Evolutionary conservation across 2,888 invertebrate genomes (phyloP), one percentile per base, ranked within the genome.

Genomic region (Aquatica leii): DNA sequence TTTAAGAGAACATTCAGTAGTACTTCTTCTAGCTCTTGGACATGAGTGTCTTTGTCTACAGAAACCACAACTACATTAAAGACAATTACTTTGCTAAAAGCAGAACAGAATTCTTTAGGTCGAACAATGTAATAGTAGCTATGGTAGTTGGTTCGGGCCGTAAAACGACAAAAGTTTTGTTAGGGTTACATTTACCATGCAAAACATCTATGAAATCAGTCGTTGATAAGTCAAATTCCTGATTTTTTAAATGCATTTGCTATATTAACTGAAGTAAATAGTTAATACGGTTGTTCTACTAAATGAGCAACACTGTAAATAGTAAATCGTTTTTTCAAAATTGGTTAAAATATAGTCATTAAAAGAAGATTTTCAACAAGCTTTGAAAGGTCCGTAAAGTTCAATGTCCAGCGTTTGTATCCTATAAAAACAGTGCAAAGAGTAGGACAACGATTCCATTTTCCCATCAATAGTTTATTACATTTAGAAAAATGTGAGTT

Each of bases 381-480:
- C 37, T 37, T 37, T 37, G 37, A 37, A 37, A 37, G 11, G 37
- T 37, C n/a, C n/a, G n/a, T n/a, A n/a, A n/a, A n/a, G 5, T 9
- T 9, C 31, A 31, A 31, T 31, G 31, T 31, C 31, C 31, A 31
- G 31, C 31, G 31, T 4, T 31, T 31, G 31, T 9, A 78, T 58
- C 35, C 74, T 54, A 66, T 71, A 71, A 31, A 61, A 66, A 12
- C 51, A 67, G 58, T 73, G 31, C 31, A 9, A 9, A 31, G 31
- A 31, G 31, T 6, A 31, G 31, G 62, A 59, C 11, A 31, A 31
- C 31, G 31, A 31, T 31, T 31, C 31, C 31, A 31, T 31, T 31
- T 31, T 31, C 5, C 31, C 31, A 6, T 4, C 9, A 31, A 31
- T 31, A 31, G 31, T 31, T 6, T 31, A 31, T 31, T 6, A 6